Evolutionary conservation across 2,113 vertebrate genomes (phyloP).

Genomic region (Heterochromis multidens): DNA sequence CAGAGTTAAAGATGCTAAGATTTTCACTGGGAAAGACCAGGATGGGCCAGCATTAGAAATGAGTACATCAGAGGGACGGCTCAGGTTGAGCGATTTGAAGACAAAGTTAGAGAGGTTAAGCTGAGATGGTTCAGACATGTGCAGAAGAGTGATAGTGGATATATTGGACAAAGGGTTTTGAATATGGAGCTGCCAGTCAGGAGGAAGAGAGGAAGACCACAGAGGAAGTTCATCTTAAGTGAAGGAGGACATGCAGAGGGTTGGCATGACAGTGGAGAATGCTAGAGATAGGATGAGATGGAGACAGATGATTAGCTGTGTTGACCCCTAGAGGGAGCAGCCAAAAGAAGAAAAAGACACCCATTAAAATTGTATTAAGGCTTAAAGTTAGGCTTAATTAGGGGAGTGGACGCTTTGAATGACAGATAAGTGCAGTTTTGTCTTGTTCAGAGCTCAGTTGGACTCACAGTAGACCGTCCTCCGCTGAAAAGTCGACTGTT

Average conservation of each 20-base stretch:
- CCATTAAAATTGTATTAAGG: background rate
- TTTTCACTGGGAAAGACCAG: fast-evolving
- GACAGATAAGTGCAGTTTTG: background rate
- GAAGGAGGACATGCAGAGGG: background rate
- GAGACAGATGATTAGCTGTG: background rate
- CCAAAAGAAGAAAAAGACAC: background rate
- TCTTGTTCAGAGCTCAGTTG: background rate
- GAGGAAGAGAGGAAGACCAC: background rate
- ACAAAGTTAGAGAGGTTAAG: background rate
- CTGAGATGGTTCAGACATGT: background rate
- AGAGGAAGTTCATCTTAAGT: background rate
- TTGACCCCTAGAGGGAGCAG: background rate
- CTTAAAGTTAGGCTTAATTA: background rate
- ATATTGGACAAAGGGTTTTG: background rate
- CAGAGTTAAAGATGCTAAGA: background rate
- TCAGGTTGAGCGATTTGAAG: background rate
- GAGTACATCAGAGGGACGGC: background rate
- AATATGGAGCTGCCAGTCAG: background rate
- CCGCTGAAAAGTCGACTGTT: background rate
- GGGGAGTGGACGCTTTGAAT: fast-evolving
- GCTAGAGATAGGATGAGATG: background rate
- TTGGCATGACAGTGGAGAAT: background rate
- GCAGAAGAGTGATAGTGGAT: background rate
- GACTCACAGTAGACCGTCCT: background rate
- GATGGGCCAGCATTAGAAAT: background rate